phyloP scores from a whole-genome alignment of 2,888 invertebrate genomes.

The Drosophila pegasa region DNA sequence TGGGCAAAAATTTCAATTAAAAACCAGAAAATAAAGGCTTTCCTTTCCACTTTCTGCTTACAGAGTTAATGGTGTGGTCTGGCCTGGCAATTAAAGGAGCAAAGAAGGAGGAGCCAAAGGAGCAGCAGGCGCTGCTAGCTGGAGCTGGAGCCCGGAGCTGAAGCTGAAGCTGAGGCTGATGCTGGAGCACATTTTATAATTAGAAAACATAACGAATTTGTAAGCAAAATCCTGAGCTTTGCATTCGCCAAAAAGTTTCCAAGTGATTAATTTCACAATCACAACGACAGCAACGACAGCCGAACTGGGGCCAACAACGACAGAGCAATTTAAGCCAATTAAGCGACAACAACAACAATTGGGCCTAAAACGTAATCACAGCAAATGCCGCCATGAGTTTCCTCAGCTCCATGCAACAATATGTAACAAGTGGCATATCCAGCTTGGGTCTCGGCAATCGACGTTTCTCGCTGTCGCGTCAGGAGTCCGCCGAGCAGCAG shows the following conservation, averaged over 20 bases:
- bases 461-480: slow-evolving; percentile 89
- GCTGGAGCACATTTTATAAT: slow-evolving; percentile 59
- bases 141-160: neutral
- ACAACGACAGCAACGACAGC: slow-evolving; percentile 23
- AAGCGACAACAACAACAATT: slow-evolving; percentile 26
- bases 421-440: slow-evolving; percentile 94
- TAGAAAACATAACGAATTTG: slow-evolving; percentile 62
- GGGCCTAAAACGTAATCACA: slow-evolving; percentile 21
- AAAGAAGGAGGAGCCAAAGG: neutral
- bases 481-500: slow-evolving; percentile 87
- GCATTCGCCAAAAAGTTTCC: slow-evolving; percentile 56
- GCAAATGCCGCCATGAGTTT: slow-evolving; percentile 90
- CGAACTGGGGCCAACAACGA: slow-evolving; percentile 24
- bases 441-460: slow-evolving; percentile 91
- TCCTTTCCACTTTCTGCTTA: slow-evolving; percentile 42
- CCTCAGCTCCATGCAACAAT: slow-evolving; percentile 93
- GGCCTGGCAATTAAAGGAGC: slow-evolving; percentile 34
- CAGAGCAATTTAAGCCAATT: slow-evolving; percentile 56
- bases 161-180: slow-evolving; percentile 14
- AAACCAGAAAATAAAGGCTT: slow-evolving; percentile 57
- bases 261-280: slow-evolving; percentile 74
- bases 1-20: slow-evolving; percentile 48
- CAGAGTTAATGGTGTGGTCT: slow-evolving; percentile 45
- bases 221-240: slow-evolving; percentile 58
- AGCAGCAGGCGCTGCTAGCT: slow-evolving; percentile 1